Conservation (phyloP, 1,140 invertebrate genomes). For the Bombyx mori region ASM3026992v2 NC_085129.1:12139001-12139500, state of each 20-base stretch:
- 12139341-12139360: not conserved
- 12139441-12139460: no score
- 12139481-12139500: no score
- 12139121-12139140: constrained; percentile 80
- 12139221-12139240: constrained; percentile 82
- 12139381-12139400: no score
- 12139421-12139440: no score
- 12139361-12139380: no score
- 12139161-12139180: constrained; percentile 86
- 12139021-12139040: constrained; percentile 77
- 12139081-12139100: constrained; percentile 91
- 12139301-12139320: not conserved
- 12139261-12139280: constrained; percentile 69
- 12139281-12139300: not conserved
- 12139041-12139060: constrained; percentile 85
- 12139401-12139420: no score
- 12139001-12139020: constrained; percentile 78
- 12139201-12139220: constrained; percentile 87
- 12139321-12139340: not conserved
- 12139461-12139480: no score
- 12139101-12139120: constrained; percentile 89
- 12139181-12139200: constrained; percentile 86
- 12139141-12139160: constrained; percentile 80
- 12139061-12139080: constrained; percentile 90
- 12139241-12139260: constrained; percentile 79